These are phyloP conservation scores for Grapholita molesta DNA, from an alignment of 1,140 invertebrate genomes.

Conservation along the genomic window DNA sequence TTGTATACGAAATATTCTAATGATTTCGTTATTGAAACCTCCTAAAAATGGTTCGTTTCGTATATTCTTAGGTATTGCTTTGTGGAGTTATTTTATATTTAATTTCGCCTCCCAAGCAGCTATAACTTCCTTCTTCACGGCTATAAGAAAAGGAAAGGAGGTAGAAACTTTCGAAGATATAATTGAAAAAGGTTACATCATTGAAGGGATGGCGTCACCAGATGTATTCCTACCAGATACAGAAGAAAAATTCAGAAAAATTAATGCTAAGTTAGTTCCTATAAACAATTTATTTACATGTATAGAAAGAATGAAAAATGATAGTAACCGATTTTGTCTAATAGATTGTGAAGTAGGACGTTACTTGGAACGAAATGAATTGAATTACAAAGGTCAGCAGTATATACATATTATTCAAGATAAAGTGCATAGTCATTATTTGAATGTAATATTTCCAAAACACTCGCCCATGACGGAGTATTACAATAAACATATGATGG, in stretches of 20 bases:
- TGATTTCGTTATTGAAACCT: conserved; percentile 49
- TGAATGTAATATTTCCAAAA: conserved; percentile 55
- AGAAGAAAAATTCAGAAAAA: conserved; percentile 50
- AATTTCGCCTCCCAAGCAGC: conserved; percentile 66
- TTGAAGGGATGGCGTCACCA: conserved; percentile 67
- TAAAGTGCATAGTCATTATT: conserved; percentile 65
- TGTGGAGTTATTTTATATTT: conserved; percentile 65
- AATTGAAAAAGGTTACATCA: conserved; percentile 53
- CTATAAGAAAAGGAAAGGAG: conserved; percentile 59
- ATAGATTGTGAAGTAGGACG: conserved; percentile 65
- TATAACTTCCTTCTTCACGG: conserved; percentile 69
- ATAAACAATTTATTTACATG: conserved; percentile 56
- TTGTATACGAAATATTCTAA: conserved; percentile 48
- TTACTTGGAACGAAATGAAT: conserved; percentile 53
- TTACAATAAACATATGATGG: conserved; percentile 45
- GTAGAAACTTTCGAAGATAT: conserved; percentile 70
- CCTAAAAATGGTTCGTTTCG: conserved; percentile 48
- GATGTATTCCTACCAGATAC: conserved; percentile 61
- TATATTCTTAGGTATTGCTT: conserved; percentile 48
- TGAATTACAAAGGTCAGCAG: conserved; percentile 63
- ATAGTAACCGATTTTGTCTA: conserved; percentile 59
- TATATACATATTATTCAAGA: conserved; percentile 66
- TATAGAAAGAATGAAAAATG: conserved; percentile 49
- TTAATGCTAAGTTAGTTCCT: conserved; percentile 53
- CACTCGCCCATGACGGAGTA: conserved; percentile 50